Evolutionary conservation across 2,113 vertebrate genomes (phyloP), one percentile per base, ranked within the genome.

Genomic region (Pontoporia blainvillei): DNA sequence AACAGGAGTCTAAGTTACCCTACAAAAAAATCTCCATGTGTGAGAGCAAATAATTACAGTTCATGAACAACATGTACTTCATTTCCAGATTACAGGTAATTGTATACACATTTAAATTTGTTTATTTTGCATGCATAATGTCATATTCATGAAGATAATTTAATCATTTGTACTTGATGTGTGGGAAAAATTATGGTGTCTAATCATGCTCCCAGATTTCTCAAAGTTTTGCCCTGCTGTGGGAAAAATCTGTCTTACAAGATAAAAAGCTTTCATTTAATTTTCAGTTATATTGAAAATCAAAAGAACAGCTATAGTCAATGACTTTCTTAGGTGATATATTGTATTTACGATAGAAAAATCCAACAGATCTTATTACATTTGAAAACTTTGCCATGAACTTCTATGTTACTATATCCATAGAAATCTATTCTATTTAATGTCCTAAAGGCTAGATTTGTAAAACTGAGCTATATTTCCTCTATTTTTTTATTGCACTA

Each of bases 71-170:
- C 76, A 96, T 67, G 41, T 76, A 64, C 49, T 95, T 96, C 34
- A 95, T 92, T 92, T 88, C 44, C 67, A 97, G 95, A 96, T 97
- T 96, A 97, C 44, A 85, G 49, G 82, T 92, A 97, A 97, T 85
- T 95, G 88, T 92, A 94, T 94, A 95, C 84, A 96, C 87, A 96
- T 92, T 95, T 86, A 95, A 96, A 95, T 97, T 94, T 91, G 95
- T 95, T 97, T 97, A 96, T 97, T 97, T 97, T 97, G 54, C 94
- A 96, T 96, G 85, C 78, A 96, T 76, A 91, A 95, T 96, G 59
- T 95, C 72, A 95, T 91, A 96, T 94, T 97, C 92, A 97, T 94
- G 85, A 97, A 91, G 96, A 96, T 96, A 95, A 95, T 95, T 97
- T 96, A 97, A 97, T 96, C 94, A 95, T 75, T 82, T 85, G 23